A percentile compares a stretch with the other conserved stretches of the same genome.
These are phyloP conservation scores for Remorina albescens DNA, from an alignment of 2,797 vertebrate species.

Conservation along the genomic window DNA sequence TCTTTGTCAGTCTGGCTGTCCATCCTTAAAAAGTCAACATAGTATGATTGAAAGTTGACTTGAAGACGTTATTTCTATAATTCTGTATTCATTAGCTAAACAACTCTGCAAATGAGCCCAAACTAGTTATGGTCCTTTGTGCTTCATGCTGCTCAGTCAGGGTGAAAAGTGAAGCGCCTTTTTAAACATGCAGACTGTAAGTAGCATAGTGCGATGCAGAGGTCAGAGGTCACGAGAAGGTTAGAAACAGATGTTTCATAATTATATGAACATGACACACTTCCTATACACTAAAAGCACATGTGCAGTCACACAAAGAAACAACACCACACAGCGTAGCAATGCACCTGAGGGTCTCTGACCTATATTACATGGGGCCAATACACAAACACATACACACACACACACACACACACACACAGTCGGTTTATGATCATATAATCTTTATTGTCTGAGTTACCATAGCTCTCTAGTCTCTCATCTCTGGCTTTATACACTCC, in stretches of 20 bases:
- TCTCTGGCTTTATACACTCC: constrained; percentile 36
- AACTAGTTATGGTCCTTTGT: constrained; percentile 41
- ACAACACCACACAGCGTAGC: constrained; percentile 13
- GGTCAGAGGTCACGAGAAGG: constrained; percentile 46
- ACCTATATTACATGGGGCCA: constrained; percentile 60
- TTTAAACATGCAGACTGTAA: constrained; percentile 21
- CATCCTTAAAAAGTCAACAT: constrained; percentile 35
- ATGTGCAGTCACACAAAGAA: constrained; percentile 18
- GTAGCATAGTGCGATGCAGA: constrained; percentile 3
- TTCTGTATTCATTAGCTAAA: constrained; percentile 35
- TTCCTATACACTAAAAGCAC: constrained; percentile 39
- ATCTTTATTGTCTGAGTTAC: constrained; percentile 41
- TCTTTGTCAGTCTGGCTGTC: constrained; percentile 27
- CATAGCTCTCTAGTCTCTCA: constrained; percentile 38
- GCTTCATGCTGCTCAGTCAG: constrained; percentile 21
- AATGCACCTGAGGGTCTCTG: constrained; percentile 55
- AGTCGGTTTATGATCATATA: constrained; percentile 25
- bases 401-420: constrained; percentile 35
- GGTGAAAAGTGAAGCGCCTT: constrained; percentile 20
- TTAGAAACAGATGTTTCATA: constrained; percentile 62
- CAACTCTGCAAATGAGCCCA: constrained; percentile 33
- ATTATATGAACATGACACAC: constrained; percentile 55
- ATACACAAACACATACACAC: constrained; percentile 27
- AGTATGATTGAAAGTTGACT: constrained; percentile 35
- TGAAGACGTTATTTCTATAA: constrained; percentile 44